Conservation (phyloP, 2,113 vertebrate genomes). For the Poicephalus meyeri region DNA sequence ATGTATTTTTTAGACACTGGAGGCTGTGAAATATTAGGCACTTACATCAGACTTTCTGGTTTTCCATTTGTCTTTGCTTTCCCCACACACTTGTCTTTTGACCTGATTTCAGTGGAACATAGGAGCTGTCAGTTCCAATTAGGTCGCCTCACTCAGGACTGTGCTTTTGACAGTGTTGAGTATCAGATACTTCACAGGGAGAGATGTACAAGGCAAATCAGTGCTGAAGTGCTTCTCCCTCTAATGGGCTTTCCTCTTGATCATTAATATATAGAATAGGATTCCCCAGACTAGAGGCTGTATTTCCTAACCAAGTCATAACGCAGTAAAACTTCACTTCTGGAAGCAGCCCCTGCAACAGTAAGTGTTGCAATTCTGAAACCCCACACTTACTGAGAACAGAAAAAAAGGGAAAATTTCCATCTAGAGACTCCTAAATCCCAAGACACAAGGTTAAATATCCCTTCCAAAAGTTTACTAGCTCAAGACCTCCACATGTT, state of each 20-base stretch:
- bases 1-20: background rate
- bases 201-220: background rate
- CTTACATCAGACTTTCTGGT: constrained; percentile 23
- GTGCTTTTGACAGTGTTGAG: constrained; percentile 29
- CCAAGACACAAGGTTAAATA: background rate
- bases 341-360: background rate
- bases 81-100: constrained; percentile 48
- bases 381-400: background rate
- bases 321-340: background rate
- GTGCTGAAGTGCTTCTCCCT: background rate
- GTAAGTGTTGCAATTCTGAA: background rate
- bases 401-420: background rate
- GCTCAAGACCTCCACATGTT: background rate
- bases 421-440: background rate
- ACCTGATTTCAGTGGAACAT: constrained; percentile 50
- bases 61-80: constrained; percentile 47
- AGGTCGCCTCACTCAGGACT: background rate
- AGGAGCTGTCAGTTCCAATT: constrained; percentile 54
- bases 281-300: background rate
- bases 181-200: background rate
- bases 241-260: background rate
- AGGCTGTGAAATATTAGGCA: constrained; percentile 22
- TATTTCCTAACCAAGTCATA: background rate
- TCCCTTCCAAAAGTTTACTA: background rate
- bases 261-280: background rate